Evolutionary conservation across 2,113 vertebrate species (phyloP).

Genomic region (Oxygymnocypris stewartii): DNA sequence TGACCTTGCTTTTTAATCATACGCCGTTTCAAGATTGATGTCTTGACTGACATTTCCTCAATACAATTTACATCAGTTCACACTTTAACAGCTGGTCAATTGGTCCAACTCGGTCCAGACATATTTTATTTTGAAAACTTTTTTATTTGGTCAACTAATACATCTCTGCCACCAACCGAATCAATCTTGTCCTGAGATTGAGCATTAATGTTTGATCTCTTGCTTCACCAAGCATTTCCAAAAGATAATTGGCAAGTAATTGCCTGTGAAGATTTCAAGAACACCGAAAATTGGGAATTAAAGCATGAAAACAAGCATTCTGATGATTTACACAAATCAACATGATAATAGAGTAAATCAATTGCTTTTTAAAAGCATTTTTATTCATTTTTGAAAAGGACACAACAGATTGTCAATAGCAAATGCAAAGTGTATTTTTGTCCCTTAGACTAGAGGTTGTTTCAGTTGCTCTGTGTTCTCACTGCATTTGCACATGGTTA

Average conservation of each 20-base stretch:
- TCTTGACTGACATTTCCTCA: constrained; percentile 15
- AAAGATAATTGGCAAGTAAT: neutral
- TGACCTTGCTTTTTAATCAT: constrained; percentile 12
- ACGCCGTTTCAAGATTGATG: constrained; percentile 24
- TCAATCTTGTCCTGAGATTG: neutral
- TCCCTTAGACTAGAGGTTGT: neutral
- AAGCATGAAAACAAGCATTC: neutral
- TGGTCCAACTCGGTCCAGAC: neutral
- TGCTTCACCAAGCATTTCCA: neutral
- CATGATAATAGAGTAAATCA: neutral
- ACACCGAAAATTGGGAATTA: neutral
- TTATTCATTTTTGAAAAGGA: neutral
- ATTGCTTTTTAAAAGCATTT: neutral
- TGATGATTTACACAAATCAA: neutral
- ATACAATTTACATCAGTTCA: constrained; percentile 21
- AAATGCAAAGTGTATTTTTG: neutral
- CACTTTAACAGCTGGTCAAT: constrained; percentile 2
- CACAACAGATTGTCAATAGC: neutral
- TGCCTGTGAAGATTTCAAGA: neutral
- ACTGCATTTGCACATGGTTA: constrained; percentile 8
- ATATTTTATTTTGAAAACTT: constrained; percentile 14
- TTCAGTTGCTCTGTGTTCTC: neutral
- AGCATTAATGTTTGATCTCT: neutral
- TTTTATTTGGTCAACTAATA: neutral
- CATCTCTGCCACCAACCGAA: neutral